Evolutionary conservation across 1,140 invertebrate genomes (phyloP).

Genomic region (Alviniconcha marisindica): DNA sequence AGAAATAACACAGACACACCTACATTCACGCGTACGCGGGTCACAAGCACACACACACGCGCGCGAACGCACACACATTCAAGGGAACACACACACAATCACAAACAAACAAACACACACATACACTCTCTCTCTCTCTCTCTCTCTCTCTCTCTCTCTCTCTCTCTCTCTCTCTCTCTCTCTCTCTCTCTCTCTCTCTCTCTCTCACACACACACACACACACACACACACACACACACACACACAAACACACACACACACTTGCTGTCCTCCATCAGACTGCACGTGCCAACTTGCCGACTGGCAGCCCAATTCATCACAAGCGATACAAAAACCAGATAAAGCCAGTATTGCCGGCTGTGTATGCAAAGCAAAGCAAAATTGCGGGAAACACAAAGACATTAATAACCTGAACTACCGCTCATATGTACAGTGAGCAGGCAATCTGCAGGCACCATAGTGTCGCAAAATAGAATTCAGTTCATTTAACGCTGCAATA

Average conservation of each 20-base stretch:
- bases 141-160: not conserved
- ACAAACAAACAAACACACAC: not conserved
- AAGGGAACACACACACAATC: not conserved
- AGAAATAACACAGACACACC: not conserved
- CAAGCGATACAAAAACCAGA: not conserved
- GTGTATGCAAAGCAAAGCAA: too few relatives aligned
- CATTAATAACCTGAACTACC: not conserved
- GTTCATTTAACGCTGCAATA: too few relatives aligned
- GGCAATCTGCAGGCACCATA: too few relatives aligned
- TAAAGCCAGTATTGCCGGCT: too few relatives aligned
- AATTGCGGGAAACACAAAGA: not conserved
- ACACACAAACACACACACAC: constrained; percentile 18
- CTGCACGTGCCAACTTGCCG: not conserved
- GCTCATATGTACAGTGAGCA: not conserved
- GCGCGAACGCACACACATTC: not conserved
- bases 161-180: not conserved
- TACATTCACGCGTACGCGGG: not conserved
- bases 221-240: constrained; percentile 32
- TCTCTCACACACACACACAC: constrained; percentile 30
- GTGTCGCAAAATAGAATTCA: too few relatives aligned
- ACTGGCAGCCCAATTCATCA: not conserved
- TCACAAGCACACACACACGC: constrained; percentile 5
- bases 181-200: not conserved
- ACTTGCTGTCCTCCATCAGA: not conserved
- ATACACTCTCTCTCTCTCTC: not conserved